Conservation (phyloP, 2,113 vertebrate species). For the Lipophrys pholis region DNA sequence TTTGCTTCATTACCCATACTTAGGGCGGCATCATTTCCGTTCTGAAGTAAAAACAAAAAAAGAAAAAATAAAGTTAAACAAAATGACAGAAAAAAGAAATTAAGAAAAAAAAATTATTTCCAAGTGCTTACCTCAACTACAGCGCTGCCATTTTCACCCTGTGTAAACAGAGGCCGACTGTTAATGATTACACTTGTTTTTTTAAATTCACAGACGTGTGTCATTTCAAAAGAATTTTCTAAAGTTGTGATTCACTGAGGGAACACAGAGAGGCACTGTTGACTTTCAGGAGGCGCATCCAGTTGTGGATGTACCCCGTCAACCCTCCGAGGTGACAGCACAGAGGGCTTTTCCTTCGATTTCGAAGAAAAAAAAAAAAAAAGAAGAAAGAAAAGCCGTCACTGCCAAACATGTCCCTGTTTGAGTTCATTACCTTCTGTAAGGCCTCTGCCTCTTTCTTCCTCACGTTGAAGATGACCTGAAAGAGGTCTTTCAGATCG, state of each 20-base stretch:
- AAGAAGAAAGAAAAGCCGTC: background rate
- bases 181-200: constrained; percentile 41
- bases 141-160: constrained; percentile 74
- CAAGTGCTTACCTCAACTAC: constrained; percentile 74
- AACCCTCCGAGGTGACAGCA: constrained; percentile 9
- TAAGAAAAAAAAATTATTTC: background rate
- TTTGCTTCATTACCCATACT: constrained; percentile 77
- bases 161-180: constrained; percentile 61
- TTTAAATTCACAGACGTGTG: constrained; percentile 13
- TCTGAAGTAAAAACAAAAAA: constrained; percentile 78
- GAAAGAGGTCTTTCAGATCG: constrained; percentile 97
- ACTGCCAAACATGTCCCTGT: background rate
- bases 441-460: constrained; percentile 90
- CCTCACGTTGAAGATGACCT: constrained; percentile 93
- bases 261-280: constrained; percentile 71
- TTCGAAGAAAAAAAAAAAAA: background rate
- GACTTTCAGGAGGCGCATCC: constrained; percentile 8
- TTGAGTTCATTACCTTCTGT: constrained; percentile 82
- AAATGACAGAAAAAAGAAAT: background rate
- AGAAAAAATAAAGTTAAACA: background rate
- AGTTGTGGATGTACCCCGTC: constrained; percentile 8
- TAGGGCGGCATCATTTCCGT: constrained; percentile 80
- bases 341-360: constrained; percentile 31
- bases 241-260: constrained; percentile 45
- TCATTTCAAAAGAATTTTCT: constrained; percentile 57